Conservation (phyloP, 2,888 invertebrate genomes). For the Teleiodes luculella region DNA sequence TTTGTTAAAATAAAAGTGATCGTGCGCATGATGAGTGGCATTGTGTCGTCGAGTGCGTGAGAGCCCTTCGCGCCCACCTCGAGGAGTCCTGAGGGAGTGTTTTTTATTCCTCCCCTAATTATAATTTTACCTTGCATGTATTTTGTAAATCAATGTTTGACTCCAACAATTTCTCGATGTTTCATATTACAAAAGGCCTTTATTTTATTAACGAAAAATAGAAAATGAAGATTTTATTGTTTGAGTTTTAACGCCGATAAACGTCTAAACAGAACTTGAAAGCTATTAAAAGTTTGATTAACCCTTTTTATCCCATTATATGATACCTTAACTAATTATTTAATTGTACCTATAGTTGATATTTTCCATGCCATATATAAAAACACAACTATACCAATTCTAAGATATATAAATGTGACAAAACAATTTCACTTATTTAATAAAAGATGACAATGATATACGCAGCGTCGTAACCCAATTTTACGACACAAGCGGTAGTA, state of each 20-base stretch:
- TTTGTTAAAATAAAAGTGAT: constrained; percentile 10
- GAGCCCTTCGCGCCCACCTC: constrained; percentile 11
- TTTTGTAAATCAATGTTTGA: neutral
- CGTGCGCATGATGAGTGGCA: constrained; percentile 12
- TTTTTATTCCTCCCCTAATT: constrained; percentile 7
- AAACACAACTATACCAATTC: too few relatives aligned
- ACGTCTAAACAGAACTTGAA: too few relatives aligned
- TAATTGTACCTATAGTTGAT: too few relatives aligned
- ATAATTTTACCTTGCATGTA: constrained; percentile 5
- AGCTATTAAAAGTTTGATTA: too few relatives aligned
- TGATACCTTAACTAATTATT: too few relatives aligned
- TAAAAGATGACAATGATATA: neutral
- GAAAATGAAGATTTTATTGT: too few relatives aligned
- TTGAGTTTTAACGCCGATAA: too few relatives aligned
- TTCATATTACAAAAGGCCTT: too few relatives aligned
- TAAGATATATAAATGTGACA: too few relatives aligned
- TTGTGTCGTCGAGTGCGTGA: constrained; percentile 5
- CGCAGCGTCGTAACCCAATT: neutral
- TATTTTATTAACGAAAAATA: too few relatives aligned
- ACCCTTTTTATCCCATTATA: too few relatives aligned
- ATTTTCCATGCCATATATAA: too few relatives aligned
- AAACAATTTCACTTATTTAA: neutral
- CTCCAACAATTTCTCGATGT: neutral
- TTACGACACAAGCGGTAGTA: neutral
- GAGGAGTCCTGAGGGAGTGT: neutral